Conservation (phyloP, 2,888 invertebrate species). For the Pseudanteris insignis region DNA sequence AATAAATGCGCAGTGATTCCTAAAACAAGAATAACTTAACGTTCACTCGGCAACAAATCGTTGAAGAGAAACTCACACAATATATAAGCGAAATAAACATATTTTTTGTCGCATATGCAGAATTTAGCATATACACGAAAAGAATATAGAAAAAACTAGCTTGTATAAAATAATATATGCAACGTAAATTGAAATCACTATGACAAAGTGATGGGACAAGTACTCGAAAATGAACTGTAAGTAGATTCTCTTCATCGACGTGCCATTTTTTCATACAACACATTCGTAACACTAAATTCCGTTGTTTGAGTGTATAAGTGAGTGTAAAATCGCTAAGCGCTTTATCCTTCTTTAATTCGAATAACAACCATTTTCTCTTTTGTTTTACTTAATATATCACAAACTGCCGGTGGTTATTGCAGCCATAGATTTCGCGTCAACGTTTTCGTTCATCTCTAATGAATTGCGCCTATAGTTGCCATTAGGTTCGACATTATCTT, state of each 20-base stretch:
- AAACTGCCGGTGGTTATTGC: conserved; percentile 62
- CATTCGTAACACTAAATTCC: conserved; percentile 43
- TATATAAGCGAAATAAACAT: too few relatives aligned
- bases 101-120: too few relatives aligned
- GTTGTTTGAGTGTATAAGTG: conserved; percentile 50
- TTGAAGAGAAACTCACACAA: conserved; percentile 32
- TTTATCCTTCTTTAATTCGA: conserved; percentile 57
- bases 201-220: too few relatives aligned
- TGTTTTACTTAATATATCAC: conserved; percentile 66
- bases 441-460: conserved; percentile 11
- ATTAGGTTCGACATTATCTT: too few relatives aligned
- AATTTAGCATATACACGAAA: too few relatives aligned
- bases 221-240: neutral
- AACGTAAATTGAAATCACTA: too few relatives aligned
- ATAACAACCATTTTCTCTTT: conserved; percentile 61
- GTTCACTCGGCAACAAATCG: conserved; percentile 25
- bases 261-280: conserved; percentile 25
- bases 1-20: conserved; percentile 45
- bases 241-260: conserved; percentile 27
- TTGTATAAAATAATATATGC: too few relatives aligned
- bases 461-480: too few relatives aligned
- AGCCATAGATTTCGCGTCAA: conserved; percentile 50
- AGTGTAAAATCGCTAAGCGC: conserved; percentile 63
- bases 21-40: conserved; percentile 45
- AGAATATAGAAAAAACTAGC: too few relatives aligned